Percentiles rank a stretch among this genome's conserved stretches.
These are phyloP conservation scores for Hypselothyrea guttata DNA, from an alignment of 2,888 invertebrate genomes.

Conservation along the genomic window DNA sequence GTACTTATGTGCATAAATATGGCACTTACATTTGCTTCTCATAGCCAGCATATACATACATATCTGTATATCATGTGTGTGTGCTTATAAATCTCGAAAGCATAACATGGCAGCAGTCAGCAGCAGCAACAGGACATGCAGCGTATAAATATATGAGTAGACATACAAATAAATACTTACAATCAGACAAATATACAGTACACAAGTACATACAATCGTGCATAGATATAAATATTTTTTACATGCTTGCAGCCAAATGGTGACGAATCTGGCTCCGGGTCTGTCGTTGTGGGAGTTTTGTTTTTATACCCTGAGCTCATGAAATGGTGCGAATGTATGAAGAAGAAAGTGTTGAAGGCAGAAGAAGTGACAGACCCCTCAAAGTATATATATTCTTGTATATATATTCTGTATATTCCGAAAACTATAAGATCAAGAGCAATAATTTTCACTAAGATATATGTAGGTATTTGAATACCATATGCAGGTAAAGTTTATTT, in stretches of 20 bases:
- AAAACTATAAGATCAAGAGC: too few species aligned
- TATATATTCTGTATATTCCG: too few species aligned
- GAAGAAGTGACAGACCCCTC: too few species aligned
- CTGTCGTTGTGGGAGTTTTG: constrained; percentile 13
- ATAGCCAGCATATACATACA: not conserved
- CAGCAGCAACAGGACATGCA: constrained; percentile 37
- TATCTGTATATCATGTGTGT: constrained; percentile 8
- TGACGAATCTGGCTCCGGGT: constrained; percentile 39
- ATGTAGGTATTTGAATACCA: too few species aligned
- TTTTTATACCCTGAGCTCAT: too few species aligned
- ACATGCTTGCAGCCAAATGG: constrained; percentile 11
- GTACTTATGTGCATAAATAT: constrained; percentile 51
- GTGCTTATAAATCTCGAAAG: constrained; percentile 47
- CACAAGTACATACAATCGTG: not conserved
- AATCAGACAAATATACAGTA: not conserved
- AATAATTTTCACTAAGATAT: too few species aligned
- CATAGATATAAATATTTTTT: constrained; percentile 3
- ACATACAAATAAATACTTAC: constrained; percentile 4
- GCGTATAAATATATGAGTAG: constrained; percentile 27
- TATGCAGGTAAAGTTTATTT: too few species aligned
- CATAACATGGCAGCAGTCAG: constrained; percentile 49
- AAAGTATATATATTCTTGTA: too few species aligned
- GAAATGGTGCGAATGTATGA: too few species aligned
- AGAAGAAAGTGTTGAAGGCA: too few species aligned
- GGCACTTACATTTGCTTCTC: constrained; percentile 30